These are phyloP conservation scores for Serranus cabrilla DNA, from an alignment of 2,797 vertebrate species.

Conservation along the genomic window DNA sequence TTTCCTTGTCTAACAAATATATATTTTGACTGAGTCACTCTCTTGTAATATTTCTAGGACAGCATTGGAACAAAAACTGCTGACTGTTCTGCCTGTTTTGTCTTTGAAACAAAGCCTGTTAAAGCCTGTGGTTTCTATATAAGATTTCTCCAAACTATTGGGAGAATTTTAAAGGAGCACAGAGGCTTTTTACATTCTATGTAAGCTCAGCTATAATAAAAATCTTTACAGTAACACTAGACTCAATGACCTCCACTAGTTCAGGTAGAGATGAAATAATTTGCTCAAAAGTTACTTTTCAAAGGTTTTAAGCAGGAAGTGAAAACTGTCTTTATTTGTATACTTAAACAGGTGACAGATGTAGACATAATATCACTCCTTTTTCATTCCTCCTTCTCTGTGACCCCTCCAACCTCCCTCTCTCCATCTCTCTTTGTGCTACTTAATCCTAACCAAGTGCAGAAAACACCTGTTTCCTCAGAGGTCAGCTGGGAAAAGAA, in stretches of 20 bases:
- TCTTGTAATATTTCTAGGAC: slow-evolving; percentile 24
- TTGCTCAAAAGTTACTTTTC: background rate
- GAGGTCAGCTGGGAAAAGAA: slow-evolving; percentile 27
- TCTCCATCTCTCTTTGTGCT: background rate
- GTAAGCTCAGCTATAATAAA: background rate
- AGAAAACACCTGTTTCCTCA: slow-evolving; percentile 57
- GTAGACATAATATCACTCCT: background rate
- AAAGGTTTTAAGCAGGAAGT: background rate
- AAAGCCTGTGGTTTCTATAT: background rate
- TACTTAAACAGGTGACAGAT: slow-evolving; percentile 6
- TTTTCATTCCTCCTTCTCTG: background rate
- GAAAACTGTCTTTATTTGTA: background rate
- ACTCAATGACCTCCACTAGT: background rate
- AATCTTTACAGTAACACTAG: background rate
- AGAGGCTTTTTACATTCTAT: background rate
- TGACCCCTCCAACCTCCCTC: background rate
- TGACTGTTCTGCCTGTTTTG: slow-evolving; percentile 13
- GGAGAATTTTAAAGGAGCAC: background rate
- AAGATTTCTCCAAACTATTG: background rate
- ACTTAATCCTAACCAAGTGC: slow-evolving; percentile 10
- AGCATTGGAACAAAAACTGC: slow-evolving; percentile 32
- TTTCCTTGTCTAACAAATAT: slow-evolving; percentile 36
- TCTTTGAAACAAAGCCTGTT: slow-evolving; percentile 7
- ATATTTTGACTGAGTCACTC: slow-evolving; percentile 39
- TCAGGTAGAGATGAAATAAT: no score